phyloP scores from a whole-genome alignment of 1,140 invertebrate genomes.

The Drosophila arizonae region DNA sequence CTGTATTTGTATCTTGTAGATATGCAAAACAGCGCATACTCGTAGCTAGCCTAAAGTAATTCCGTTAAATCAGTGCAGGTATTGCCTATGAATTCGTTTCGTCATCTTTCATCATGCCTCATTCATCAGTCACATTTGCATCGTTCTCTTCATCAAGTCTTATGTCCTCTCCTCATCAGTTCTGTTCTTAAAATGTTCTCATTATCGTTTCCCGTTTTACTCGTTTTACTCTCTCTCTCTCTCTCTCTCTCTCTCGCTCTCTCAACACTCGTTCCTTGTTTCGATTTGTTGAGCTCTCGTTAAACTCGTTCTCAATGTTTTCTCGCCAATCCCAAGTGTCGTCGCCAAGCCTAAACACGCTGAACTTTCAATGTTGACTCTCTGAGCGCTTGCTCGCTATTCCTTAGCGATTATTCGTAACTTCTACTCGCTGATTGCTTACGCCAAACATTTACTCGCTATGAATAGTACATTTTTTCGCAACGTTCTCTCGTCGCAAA shows the following conservation, averaged over 20 bases:
- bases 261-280: neutral
- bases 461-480: no score
- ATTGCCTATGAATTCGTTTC: conserved; percentile 23
- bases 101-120: neutral
- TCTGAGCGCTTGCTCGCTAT: neutral
- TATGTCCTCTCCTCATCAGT: neutral
- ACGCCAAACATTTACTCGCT: conserved; percentile 10
- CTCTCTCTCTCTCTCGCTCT: neutral
- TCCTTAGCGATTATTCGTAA: neutral
- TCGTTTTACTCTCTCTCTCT: no score
- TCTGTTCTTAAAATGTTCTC: neutral
- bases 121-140: neutral
- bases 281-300: neutral
- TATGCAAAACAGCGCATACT: conserved; percentile 46
- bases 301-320: neutral
- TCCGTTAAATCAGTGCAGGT: conserved; percentile 31
- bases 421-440: neutral
- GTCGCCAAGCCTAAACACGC: no score
- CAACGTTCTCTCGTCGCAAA: no score
- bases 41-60: conserved; percentile 41
- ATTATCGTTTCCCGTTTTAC: neutral
- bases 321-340: no score
- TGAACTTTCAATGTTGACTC: no score
- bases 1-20: conserved; percentile 54
- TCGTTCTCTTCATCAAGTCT: neutral